Evolutionary conservation across 2,888 invertebrate genomes (phyloP).

Genomic region (Drosophila mettleri): DNA sequence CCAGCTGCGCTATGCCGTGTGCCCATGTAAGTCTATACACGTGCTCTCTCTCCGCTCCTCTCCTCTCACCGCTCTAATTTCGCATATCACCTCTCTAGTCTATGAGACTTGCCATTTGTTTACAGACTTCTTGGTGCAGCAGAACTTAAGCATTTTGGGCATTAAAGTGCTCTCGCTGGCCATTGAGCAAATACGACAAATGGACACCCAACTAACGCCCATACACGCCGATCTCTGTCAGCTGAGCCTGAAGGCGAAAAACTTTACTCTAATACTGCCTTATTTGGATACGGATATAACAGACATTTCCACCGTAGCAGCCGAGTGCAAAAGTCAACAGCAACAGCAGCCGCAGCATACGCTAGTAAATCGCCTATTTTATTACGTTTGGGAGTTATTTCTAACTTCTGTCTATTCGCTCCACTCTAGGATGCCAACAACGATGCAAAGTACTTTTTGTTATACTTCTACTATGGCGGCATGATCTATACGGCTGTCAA

Average conservation of each 20-base stretch:
- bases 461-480: conserved; percentile 98
- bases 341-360: conserved; percentile 72
- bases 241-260: conserved; percentile 95
- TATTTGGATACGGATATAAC: conserved; percentile 96
- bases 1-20: conserved; percentile 94
- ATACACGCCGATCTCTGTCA: conserved; percentile 97
- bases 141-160: conserved; percentile 91
- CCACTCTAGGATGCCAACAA: conserved; percentile 88
- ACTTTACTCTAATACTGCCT: conserved; percentile 95
- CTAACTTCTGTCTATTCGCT: background rate
- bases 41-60: conserved; percentile 24
- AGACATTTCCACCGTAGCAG: conserved; percentile 90
- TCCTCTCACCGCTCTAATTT: conserved; percentile 27
- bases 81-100: conserved; percentile 86
- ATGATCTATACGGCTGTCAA: conserved; percentile 98
- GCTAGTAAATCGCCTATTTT: conserved; percentile 37
- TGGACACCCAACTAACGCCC: conserved; percentile 95
- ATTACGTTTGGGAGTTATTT: background rate
- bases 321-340: conserved; percentile 71
- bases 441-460: conserved; percentile 90
- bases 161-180: conserved; percentile 93
- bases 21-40: conserved; percentile 84
- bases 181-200: conserved; percentile 94
- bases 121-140: conserved; percentile 91
- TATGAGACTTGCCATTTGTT: conserved; percentile 95